phyloP scores from a whole-genome alignment of 1,140 invertebrate genomes.

The Panagrolaimus sp. region DNA sequence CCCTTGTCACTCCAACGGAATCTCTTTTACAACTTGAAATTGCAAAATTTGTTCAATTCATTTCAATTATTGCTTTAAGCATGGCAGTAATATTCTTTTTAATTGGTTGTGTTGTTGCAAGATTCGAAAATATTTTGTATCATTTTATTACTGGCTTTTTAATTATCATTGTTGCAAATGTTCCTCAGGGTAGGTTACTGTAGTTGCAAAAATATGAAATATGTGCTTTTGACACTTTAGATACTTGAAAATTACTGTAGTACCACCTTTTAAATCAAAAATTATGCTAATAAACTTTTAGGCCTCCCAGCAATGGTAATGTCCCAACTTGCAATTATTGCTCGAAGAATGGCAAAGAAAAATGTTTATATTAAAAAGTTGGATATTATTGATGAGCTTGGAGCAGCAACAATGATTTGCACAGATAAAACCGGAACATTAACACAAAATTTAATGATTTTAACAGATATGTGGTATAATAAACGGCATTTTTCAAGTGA shows the following conservation, averaged over 20 bases:
- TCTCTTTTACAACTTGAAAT: slow-evolving; percentile 50
- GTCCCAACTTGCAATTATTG: slow-evolving; percentile 90
- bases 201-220: no score
- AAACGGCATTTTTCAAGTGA: slow-evolving; percentile 37
- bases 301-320: slow-evolving; percentile 97
- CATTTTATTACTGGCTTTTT: slow-evolving; percentile 59
- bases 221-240: no score
- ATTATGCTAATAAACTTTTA: no score
- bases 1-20: slow-evolving; percentile 40
- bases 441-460: slow-evolving; percentile 98
- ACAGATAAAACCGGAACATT: slow-evolving; percentile 98
- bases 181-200: slow-evolving; percentile 52
- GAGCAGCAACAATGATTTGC: slow-evolving; percentile 95
- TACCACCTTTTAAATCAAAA: no score
- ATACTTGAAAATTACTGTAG: no score
- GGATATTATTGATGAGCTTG: slow-evolving; percentile 94
- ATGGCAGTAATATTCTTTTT: slow-evolving; percentile 55
- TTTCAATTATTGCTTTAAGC: slow-evolving; percentile 49
- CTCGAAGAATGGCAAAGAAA: slow-evolving; percentile 95
- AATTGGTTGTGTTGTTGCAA: slow-evolving; percentile 51
- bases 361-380: slow-evolving; percentile 97
- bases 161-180: slow-evolving; percentile 59
- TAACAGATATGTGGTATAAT: slow-evolving; percentile 68
- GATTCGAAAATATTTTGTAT: slow-evolving; percentile 54
- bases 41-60: slow-evolving; percentile 56